Evolutionary conservation across 1,140 invertebrate species (phyloP).

Genomic region (Caerostris darwini): DNA sequence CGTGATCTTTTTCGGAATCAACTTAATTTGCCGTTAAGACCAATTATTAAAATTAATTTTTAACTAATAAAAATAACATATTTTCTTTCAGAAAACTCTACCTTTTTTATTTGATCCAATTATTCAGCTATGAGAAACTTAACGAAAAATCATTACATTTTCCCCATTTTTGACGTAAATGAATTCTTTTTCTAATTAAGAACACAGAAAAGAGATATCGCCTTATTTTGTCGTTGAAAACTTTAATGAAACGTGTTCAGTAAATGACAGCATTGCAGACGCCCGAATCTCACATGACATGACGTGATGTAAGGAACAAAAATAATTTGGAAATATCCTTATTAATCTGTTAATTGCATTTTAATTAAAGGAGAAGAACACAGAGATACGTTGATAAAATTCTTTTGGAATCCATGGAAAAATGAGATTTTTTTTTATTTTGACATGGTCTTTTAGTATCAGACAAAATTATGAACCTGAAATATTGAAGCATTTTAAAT

Average conservation of each 20-base stretch:
- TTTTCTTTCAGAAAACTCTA: not conserved
- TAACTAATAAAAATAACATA: not conserved
- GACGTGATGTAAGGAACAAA: not conserved
- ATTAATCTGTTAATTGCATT: conserved; percentile 55
- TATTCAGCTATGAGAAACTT: conserved; percentile 15
- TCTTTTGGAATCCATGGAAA: not conserved
- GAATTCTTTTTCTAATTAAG: conserved; percentile 11
- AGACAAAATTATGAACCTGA: not conserved
- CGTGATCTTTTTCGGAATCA: not conserved
- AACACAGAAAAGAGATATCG: not conserved
- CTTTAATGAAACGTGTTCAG: not conserved
- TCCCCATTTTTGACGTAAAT: not conserved
- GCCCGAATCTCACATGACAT: not conserved
- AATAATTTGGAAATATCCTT: not conserved
- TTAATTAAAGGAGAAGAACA: conserved; percentile 13
- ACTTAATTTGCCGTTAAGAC: not conserved
- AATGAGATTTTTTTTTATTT: not conserved
- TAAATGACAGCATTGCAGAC: not conserved
- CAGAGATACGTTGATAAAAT: not conserved
- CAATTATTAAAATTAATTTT: conserved; percentile 4
- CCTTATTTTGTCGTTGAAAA: not conserved
- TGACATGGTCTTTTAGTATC: not conserved
- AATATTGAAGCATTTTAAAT: conserved; percentile 6
- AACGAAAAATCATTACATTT: conserved; percentile 22
- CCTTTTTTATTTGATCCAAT: not conserved